phyloP scores from a whole-genome alignment of 2,888 invertebrate species.

The Cancer borealis region DNA sequence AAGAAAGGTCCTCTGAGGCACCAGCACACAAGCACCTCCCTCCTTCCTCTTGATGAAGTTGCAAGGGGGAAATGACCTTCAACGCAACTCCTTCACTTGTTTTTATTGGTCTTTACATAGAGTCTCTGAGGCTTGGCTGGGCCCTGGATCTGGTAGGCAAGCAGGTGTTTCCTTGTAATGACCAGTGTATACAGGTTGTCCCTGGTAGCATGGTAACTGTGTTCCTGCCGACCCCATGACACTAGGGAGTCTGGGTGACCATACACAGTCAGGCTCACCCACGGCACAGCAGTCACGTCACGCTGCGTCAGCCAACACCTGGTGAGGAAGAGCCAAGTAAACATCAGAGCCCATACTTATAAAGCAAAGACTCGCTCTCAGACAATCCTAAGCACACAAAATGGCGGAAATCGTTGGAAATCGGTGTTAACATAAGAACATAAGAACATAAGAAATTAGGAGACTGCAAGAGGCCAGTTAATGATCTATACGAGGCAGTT shows the following conservation, averaged over 20 bases:
- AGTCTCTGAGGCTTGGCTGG: slow-evolving; percentile 60
- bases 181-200: slow-evolving; percentile 70
- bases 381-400: too few species aligned
- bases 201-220: slow-evolving; percentile 56
- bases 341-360: too few species aligned
- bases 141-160: slow-evolving; percentile 44
- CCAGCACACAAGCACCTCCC: background rate
- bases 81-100: slow-evolving; percentile 56
- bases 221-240: slow-evolving; percentile 59
- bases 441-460: too few species aligned
- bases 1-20: background rate
- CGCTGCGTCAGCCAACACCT: slow-evolving; percentile 59
- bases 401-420: too few species aligned
- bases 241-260: slow-evolving; percentile 69
- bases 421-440: too few species aligned
- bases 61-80: background rate
- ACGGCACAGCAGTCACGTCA: slow-evolving; percentile 57
- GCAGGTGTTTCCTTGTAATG: slow-evolving; percentile 49
- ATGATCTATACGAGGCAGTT: too few species aligned
- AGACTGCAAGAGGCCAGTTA: too few species aligned
- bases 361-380: too few species aligned
- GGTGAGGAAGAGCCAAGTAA: background rate
- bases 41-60: background rate
- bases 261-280: slow-evolving; percentile 71
- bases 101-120: slow-evolving; percentile 66